phyloP scores from a whole-genome alignment of 2,797 vertebrate species.

The Chelon auratus region DNA sequence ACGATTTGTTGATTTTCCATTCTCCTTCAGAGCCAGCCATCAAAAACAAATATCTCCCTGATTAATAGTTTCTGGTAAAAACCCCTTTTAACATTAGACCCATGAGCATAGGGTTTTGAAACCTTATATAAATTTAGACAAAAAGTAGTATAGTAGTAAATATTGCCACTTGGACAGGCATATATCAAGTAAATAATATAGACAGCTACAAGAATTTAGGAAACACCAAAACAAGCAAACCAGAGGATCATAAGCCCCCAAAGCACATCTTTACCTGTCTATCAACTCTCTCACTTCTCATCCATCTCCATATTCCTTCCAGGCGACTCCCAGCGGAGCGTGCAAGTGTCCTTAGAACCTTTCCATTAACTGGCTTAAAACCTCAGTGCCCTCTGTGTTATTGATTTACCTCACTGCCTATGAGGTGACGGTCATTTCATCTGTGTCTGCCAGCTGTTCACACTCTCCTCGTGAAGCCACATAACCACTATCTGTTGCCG shows the following conservation, averaged over 20 bases:
- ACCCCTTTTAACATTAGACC: not conserved
- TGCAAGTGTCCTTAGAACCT: constrained; percentile 4
- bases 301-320: constrained; percentile 22
- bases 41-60: too few species aligned
- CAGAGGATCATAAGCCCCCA: not conserved
- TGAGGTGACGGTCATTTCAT: constrained; percentile 37
- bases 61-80: too few species aligned
- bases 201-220: too few species aligned
- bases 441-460: constrained; percentile 36
- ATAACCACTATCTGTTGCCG: constrained; percentile 4
- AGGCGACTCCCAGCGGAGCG: constrained; percentile 19
- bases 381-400: constrained; percentile 21
- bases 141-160: too few species aligned
- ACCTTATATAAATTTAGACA: not conserved
- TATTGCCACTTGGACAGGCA: not conserved
- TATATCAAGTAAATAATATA: too few species aligned
- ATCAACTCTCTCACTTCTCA: constrained; percentile 1
- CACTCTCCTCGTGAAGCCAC: constrained; percentile 33
- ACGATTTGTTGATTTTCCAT: too few species aligned
- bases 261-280: not conserved
- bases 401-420: constrained; percentile 37
- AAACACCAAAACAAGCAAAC: not conserved
- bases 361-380: constrained; percentile 25
- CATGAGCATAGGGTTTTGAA: not conserved
- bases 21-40: too few species aligned